Evolutionary conservation across 2,113 vertebrate genomes (phyloP), one percentile per base, ranked within the genome.

Genomic region (Egretta garzetta): DNA sequence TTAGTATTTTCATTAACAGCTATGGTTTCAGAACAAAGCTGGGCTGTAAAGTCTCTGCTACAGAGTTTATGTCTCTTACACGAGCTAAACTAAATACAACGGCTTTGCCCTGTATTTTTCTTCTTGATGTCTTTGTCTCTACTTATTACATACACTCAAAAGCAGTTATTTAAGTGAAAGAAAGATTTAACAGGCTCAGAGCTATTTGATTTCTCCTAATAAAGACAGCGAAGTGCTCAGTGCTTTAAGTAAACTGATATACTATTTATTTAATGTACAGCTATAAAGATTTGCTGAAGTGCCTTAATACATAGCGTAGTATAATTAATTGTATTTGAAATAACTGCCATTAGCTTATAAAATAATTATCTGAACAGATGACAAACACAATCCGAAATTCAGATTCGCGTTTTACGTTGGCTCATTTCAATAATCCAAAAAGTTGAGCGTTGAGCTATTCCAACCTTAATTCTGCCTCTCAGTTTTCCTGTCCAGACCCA

Each of bases 1-100:
- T 96, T 91, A 43, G 79, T 96, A 96, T 97, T 97, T 98, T 98
- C 94, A 97, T 96, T 93, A 97, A 95, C 92, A 97, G 95, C 77
- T 96, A 93, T 72, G 35, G 85, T 94, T 98, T 97, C 96, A 96
- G 85, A 90, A 95, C 59, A 97, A 93, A 88, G 80, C 60, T 58
- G 75, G 37, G 60, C 45, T 80, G 80, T 63, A 86, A 88, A 60
- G 67, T 63, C 58, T 92, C 76, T 71, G 30, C 45, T 68, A 37
- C 45, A 53, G 47, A 72, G 68, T 95, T 94, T 86, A 12, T 85
- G 76, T 90, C 41, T 90, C 93, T 87, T 37, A 80, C 18, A 41
- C 0, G 19, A 93, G 62, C 80, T 80, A 94, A 97, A 94, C 6
- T 10, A 93, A 70, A 96, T 33, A 92, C 47, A 95, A 95, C 3